phyloP scores from a whole-genome alignment of 2,113 vertebrate genomes.

The Colistium nudipinnis region DNA sequence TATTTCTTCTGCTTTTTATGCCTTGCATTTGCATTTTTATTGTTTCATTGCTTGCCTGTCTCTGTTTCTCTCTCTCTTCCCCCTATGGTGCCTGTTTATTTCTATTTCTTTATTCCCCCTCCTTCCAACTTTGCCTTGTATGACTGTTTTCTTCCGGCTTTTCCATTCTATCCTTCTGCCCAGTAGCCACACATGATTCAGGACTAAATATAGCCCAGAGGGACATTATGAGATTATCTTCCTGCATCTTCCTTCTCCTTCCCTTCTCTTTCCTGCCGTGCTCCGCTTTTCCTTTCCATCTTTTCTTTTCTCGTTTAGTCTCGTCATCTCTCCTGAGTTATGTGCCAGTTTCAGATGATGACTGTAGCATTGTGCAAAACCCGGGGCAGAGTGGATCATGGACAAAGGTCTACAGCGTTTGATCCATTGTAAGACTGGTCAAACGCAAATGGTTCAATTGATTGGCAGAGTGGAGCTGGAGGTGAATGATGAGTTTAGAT shows the following conservation, averaged over 20 bases:
- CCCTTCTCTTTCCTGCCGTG: conserved; percentile 2
- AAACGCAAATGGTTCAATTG: conserved; percentile 7
- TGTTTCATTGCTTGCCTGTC: conserved; percentile 64
- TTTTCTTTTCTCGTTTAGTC: conserved; percentile 24
- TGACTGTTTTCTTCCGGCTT: conserved; percentile 28
- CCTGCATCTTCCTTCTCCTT: conserved; percentile 30
- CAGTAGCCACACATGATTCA: conserved; percentile 49
- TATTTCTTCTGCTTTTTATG: conserved; percentile 50
- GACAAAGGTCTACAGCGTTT: conserved; percentile 35
- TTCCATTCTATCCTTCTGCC: conserved; percentile 41
- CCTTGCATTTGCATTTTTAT: conserved; percentile 76
- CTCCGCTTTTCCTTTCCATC: conserved; percentile 15
- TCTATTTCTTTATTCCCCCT: conserved; percentile 57
- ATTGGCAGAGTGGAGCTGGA: neutral
- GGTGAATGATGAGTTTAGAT: conserved; percentile 1
- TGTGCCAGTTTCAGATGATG: conserved; percentile 29
- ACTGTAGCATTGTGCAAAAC: neutral
- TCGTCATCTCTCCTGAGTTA: conserved; percentile 37
- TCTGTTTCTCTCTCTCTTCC: conserved; percentile 1
- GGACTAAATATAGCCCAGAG: conserved; percentile 66
- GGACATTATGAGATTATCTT: conserved; percentile 66
- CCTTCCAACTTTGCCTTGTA: conserved; percentile 46
- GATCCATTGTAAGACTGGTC: neutral
- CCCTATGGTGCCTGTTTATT: conserved; percentile 50
- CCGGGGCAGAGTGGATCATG: conserved; percentile 11